These are phyloP conservation scores for Notodonta dromedarius DNA, from an alignment of 2,888 invertebrate genomes.

Conservation along the genomic window DNA sequence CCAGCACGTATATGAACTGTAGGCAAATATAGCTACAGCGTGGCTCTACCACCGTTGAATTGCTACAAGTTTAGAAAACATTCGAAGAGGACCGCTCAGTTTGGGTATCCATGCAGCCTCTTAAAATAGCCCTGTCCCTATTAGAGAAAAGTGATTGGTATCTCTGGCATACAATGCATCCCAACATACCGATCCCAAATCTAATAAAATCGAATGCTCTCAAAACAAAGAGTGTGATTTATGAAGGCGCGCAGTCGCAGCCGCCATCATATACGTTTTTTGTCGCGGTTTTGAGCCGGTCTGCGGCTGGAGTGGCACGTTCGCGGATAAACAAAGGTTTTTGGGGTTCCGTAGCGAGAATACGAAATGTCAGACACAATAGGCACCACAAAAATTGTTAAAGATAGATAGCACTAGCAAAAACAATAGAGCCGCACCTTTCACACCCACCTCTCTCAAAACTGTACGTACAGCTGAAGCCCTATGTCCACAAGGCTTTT, in stretches of 20 bases:
- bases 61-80: no score
- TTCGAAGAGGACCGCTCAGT: not conserved
- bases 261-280: conserved; percentile 37
- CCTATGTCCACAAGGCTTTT: no score
- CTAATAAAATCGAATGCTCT: conserved; percentile 12
- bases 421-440: no score
- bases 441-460: no score
- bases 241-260: conserved; percentile 17
- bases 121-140: not conserved
- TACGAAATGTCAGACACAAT: no score
- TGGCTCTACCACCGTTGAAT: no score
- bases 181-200: conserved; percentile 12
- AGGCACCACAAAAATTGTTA: no score
- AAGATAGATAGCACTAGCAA: no score
- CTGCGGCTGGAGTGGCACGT: conserved; percentile 36
- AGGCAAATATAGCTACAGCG: no score
- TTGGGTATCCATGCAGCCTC: not conserved
- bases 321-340: conserved; percentile 24
- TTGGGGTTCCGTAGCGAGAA: conserved; percentile 23
- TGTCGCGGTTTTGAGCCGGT: conserved; percentile 34
- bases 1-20: no score
- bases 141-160: not conserved
- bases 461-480: no score
- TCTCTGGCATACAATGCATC: not conserved
- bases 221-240: conserved; percentile 25